Conservation (phyloP, 2,113 vertebrate genomes). For the Alectura lathami region DNA sequence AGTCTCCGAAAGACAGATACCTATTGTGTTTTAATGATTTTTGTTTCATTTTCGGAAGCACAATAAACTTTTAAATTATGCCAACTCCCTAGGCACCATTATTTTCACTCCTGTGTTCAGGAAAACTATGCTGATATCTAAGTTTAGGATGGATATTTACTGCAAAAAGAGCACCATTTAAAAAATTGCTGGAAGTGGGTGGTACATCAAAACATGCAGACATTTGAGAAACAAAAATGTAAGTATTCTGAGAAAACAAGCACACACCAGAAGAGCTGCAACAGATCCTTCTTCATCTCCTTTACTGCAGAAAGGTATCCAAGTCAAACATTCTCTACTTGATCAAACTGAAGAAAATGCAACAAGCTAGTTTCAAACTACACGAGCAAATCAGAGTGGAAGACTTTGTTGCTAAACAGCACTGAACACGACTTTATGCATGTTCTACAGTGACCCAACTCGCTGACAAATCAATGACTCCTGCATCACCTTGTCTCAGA, state of each 20-base stretch:
- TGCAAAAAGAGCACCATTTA: not conserved
- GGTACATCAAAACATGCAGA: not conserved
- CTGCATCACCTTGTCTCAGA: not conserved
- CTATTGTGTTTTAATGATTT: not conserved
- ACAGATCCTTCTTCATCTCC: not conserved
- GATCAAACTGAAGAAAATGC: not conserved
- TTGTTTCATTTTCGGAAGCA: not conserved
- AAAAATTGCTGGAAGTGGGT: not conserved
- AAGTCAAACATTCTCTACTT: not conserved
- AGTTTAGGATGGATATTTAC: not conserved
- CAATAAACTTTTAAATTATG: not conserved
- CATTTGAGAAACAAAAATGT: not conserved
- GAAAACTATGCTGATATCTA: not conserved
- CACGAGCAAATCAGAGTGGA: not conserved
- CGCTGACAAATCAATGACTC: not conserved
- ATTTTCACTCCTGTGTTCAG: not conserved
- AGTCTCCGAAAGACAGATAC: not conserved
- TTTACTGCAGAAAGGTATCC: not conserved
- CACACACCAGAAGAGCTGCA: not conserved
- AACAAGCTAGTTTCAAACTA: not conserved
- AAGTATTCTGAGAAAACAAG: not conserved
- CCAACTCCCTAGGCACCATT: not conserved
- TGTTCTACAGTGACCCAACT: not conserved
- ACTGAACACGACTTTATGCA: fast-evolving
- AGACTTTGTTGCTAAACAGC: not conserved